Percentiles rank a stretch among this genome's conserved stretches.
These are phyloP conservation scores for Tillus elongatus DNA, from an alignment of 2,888 invertebrate genomes.

Conservation along the genomic window DNA sequence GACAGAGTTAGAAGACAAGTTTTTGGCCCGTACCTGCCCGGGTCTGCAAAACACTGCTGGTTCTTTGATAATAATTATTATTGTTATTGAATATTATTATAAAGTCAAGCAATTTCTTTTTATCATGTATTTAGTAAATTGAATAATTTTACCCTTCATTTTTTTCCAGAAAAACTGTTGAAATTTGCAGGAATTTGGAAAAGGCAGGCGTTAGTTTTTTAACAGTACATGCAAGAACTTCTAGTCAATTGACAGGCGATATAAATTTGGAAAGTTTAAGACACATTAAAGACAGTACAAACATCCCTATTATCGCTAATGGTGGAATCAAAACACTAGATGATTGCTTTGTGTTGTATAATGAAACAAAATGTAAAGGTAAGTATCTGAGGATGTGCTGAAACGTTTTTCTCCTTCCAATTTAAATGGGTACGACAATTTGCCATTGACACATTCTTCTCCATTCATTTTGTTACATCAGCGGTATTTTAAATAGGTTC, in stretches of 20 bases:
- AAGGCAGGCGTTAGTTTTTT: conserved; percentile 81
- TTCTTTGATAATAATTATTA: too few species aligned
- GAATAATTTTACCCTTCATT: conserved; percentile 8
- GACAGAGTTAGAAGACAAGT: too few species aligned
- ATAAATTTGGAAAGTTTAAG: conserved; percentile 63
- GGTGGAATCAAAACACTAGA: conserved; percentile 71
- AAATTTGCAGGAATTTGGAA: conserved; percentile 71
- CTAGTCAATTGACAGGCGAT: conserved; percentile 64
- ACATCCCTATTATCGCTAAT: conserved; percentile 83
- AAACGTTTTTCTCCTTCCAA: neutral
- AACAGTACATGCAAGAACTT: conserved; percentile 88
- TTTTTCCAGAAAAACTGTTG: conserved; percentile 56
- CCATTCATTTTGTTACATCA: too few species aligned
- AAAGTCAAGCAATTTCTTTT: too few species aligned
- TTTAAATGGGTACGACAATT: too few species aligned
- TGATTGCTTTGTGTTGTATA: conserved; percentile 61
- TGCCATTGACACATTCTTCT: too few species aligned
- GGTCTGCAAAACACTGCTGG: too few species aligned
- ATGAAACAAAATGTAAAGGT: conserved; percentile 64
- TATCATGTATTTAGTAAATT: too few species aligned
- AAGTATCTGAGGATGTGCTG: conserved; percentile 16
- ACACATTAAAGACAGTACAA: conserved; percentile 59
- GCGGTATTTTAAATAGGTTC: too few species aligned
- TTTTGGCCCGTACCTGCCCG: too few species aligned
- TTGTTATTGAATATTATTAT: too few species aligned